phyloP scores from a whole-genome alignment of 2,888 invertebrate species.

The Drosophila conformis region DNA sequence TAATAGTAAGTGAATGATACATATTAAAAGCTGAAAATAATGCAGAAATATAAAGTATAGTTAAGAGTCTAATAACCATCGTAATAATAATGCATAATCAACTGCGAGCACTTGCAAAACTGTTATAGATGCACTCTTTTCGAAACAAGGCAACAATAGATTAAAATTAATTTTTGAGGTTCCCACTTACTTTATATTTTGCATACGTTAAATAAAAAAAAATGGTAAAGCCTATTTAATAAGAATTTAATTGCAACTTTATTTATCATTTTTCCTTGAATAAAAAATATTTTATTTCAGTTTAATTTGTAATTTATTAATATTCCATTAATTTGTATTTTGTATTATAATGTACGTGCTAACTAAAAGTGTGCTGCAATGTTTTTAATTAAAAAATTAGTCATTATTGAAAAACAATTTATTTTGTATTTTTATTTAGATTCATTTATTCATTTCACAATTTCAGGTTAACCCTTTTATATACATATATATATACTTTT shows the following conservation, averaged over 20 bases:
- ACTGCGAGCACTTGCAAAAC: conserved; percentile 57
- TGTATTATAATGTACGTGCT: conserved; percentile 71
- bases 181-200: conserved; percentile 9
- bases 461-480: conserved; percentile 28
- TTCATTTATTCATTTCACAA: conserved; percentile 14
- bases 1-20: conserved; percentile 58
- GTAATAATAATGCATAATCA: conserved; percentile 56
- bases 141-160: conserved; percentile 39
- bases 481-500: neutral
- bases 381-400: conserved; percentile 65
- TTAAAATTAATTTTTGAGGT: conserved; percentile 10
- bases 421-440: conserved; percentile 14
- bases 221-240: conserved; percentile 44
- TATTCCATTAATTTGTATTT: conserved; percentile 59
- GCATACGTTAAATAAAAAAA: conserved; percentile 15
- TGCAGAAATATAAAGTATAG: conserved; percentile 69
- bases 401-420: conserved; percentile 48
- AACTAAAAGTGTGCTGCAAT: conserved; percentile 75
- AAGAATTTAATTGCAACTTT: conserved; percentile 20
- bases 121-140: conserved; percentile 62
- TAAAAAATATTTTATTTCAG: conserved; percentile 24
- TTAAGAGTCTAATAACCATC: conserved; percentile 59
- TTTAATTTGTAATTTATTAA: conserved; percentile 48
- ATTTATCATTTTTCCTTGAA: conserved; percentile 29
- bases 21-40: conserved; percentile 75